These are phyloP conservation scores for Apodemia zela DNA, from an alignment of 2,888 invertebrate genomes.

Conservation along the genomic window DNA sequence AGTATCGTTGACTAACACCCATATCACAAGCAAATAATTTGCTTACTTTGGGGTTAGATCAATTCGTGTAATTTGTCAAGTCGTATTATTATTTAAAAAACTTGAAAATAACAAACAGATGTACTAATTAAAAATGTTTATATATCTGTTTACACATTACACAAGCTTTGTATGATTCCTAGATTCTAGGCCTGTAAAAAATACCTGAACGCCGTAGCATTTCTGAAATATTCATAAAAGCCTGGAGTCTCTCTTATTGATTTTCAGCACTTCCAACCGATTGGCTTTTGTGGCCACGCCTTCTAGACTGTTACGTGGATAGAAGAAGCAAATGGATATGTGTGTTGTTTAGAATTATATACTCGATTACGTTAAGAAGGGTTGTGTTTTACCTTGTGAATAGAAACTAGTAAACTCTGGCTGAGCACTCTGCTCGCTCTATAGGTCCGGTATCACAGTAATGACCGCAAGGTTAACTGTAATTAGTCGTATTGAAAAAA, in stretches of 20 bases:
- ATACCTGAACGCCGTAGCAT: conserved; percentile 32
- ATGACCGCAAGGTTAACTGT: too few relatives aligned
- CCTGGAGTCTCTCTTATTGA: conserved; percentile 46
- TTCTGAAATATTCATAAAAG: conserved; percentile 58
- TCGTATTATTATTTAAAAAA: too few relatives aligned
- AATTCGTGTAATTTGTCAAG: too few relatives aligned
- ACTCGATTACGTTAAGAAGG: background rate
- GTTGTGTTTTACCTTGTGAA: background rate
- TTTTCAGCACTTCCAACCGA: conserved; percentile 48
- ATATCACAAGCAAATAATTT: too few relatives aligned
- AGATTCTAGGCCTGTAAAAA: conserved; percentile 32
- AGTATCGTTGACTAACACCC: too few relatives aligned
- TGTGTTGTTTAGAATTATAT: background rate
- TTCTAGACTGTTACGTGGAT: conserved; percentile 33
- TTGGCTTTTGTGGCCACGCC: conserved; percentile 44
- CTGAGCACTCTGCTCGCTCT: too few relatives aligned
- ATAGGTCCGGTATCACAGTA: too few relatives aligned
- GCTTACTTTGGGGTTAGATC: too few relatives aligned
- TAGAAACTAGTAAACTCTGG: too few relatives aligned
- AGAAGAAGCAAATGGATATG: conserved; percentile 23
- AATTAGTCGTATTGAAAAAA: too few relatives aligned
- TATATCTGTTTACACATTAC: background rate
- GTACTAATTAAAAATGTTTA: background rate
- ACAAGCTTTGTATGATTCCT: conserved; percentile 24
- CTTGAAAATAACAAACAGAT: background rate